These are phyloP conservation scores for Sibirionetta formosa DNA, from an alignment of 2,797 vertebrate species.

Conservation along the genomic window DNA sequence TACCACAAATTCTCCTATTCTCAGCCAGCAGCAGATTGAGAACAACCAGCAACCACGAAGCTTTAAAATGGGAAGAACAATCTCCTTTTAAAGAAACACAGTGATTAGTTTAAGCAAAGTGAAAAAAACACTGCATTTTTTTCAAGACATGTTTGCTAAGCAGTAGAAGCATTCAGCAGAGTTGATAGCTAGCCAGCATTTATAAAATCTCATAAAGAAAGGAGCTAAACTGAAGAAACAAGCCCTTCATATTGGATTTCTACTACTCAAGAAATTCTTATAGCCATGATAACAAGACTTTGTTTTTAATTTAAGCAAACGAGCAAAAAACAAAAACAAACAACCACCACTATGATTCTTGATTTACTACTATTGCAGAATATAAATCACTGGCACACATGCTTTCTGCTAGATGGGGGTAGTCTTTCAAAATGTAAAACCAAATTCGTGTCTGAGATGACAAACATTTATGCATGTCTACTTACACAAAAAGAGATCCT, in stretches of 20 bases:
- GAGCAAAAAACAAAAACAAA: background rate
- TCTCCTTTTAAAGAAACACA: constrained; percentile 5
- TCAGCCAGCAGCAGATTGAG: background rate
- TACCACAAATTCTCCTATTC: constrained; percentile 25
- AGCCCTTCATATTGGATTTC: background rate
- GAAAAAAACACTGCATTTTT: background rate
- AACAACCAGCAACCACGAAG: constrained; percentile 18
- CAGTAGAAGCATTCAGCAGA: constrained; percentile 14
- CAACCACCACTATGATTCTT: background rate
- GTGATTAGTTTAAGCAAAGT: constrained; percentile 46
- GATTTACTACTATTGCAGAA: background rate
- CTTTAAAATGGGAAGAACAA: constrained; percentile 35
- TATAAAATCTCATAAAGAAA: background rate
- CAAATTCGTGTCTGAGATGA: background rate
- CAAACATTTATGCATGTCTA: background rate
- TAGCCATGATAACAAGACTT: background rate
- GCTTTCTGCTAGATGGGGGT: constrained; percentile 22
- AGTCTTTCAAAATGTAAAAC: constrained; percentile 8
- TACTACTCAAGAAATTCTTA: background rate
- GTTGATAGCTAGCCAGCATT: background rate
- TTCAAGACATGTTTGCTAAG: constrained; percentile 18
- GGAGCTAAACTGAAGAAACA: background rate
- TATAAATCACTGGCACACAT: background rate
- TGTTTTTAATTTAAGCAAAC: background rate
- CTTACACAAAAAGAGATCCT: background rate